Evolutionary conservation across 2,888 invertebrate genomes (phyloP).

Genomic region (Branchellion lobata): DNA sequence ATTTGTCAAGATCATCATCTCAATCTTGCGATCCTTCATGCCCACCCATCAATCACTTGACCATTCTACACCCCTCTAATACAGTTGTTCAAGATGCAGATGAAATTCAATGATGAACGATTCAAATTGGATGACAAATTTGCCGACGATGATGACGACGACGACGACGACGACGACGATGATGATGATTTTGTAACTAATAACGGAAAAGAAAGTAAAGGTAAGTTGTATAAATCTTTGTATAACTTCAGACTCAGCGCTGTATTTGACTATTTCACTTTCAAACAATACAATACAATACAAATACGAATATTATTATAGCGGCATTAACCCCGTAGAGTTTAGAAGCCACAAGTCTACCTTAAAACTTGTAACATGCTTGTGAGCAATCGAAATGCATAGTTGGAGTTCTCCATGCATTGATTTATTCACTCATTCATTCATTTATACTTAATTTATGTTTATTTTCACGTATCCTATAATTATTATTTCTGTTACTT

Average conservation of each 20-base stretch:
- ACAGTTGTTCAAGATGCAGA: constrained; percentile 17
- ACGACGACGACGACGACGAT: not conserved
- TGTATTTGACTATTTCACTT: too few relatives aligned
- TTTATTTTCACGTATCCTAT: too few relatives aligned
- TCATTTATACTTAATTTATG: too few relatives aligned
- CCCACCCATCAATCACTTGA: not conserved
- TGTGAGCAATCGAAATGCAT: too few relatives aligned
- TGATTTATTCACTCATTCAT: too few relatives aligned
- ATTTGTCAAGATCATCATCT: too few relatives aligned
- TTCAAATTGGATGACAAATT: constrained; percentile 12
- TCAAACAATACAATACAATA: not conserved
- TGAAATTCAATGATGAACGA: constrained; percentile 2
- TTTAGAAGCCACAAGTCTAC: too few relatives aligned
- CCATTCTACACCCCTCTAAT: not conserved
- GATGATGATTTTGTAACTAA: not conserved
- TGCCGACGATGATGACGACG: constrained; percentile 23
- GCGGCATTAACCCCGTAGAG: not conserved
- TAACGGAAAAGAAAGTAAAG: not conserved
- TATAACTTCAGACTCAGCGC: not conserved
- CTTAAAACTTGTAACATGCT: too few relatives aligned
- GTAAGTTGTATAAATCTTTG: not conserved
- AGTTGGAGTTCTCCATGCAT: too few relatives aligned
- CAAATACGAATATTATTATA: not conserved
- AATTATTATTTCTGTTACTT: too few relatives aligned
- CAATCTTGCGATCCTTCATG: not conserved